Percentiles rank a stretch among this genome's conserved stretches.
Conservation (phyloP, 2,888 invertebrate species). For the Dryocosmus kuriphilus region DNA sequence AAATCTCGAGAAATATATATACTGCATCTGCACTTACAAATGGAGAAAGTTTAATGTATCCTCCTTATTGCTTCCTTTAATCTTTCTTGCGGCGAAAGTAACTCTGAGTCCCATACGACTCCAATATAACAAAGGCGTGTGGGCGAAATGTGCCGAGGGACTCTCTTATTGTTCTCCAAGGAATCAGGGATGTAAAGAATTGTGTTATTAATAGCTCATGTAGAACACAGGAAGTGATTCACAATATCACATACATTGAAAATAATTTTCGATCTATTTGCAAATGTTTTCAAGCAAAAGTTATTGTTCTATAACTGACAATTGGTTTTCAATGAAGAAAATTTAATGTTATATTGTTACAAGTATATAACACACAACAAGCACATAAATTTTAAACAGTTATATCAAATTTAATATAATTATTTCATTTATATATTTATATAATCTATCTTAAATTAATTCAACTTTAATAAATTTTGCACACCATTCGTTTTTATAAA, state of each 20-base stretch:
- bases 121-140: slow-evolving; percentile 30
- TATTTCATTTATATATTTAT: too few relatives aligned
- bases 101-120: slow-evolving; percentile 12
- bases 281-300: neutral
- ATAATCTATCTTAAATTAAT: too few relatives aligned
- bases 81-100: slow-evolving; percentile 37
- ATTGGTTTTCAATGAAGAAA: neutral
- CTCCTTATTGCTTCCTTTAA: slow-evolving; percentile 33
- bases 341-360: neutral
- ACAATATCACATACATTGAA: neutral
- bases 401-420: too few relatives aligned
- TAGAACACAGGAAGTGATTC: slow-evolving; percentile 39
- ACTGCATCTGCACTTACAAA: slow-evolving; percentile 23
- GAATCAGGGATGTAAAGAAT: slow-evolving; percentile 2
- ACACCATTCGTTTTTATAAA: too few relatives aligned
- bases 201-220: slow-evolving; percentile 31
- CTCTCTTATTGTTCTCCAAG: slow-evolving; percentile 32
- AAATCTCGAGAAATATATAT: slow-evolving; percentile 36
- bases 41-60: slow-evolving; percentile 35
- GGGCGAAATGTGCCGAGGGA: slow-evolving; percentile 29
- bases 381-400: too few relatives aligned
- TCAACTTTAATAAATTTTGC: too few relatives aligned
- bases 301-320: neutral
- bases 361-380: neutral
- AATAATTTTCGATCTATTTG: slow-evolving; percentile 29